phyloP scores from a whole-genome alignment of 2,797 vertebrate genomes.

The Falco cherrug region DNA sequence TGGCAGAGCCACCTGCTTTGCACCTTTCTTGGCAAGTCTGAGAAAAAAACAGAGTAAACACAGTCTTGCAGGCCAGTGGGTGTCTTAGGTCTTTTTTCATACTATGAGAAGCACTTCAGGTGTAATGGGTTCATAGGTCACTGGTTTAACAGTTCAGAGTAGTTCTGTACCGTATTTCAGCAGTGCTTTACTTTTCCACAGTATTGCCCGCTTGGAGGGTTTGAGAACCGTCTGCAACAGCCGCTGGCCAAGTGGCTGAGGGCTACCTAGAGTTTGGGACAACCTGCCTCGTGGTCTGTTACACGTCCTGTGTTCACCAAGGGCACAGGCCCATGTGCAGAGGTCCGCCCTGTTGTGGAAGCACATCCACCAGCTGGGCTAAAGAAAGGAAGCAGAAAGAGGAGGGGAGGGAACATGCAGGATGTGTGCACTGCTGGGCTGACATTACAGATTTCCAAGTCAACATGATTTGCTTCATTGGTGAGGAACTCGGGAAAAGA shows the following conservation, averaged over 20 bases:
- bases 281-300: neutral
- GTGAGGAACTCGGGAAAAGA: neutral
- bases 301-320: fast-evolving
- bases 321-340: neutral
- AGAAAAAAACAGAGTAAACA: neutral
- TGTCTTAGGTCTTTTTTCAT: neutral
- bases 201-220: neutral
- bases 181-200: neutral
- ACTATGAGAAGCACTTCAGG: neutral
- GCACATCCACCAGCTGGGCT: neutral
- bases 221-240: neutral
- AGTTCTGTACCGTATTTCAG: neutral
- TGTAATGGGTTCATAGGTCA: neutral
- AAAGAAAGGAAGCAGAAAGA: neutral
- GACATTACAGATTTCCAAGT: neutral
- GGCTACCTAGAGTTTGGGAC: fast-evolving
- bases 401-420: neutral
- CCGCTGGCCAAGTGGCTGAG: neutral
- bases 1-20: neutral
- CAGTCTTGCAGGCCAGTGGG: neutral
- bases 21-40: neutral
- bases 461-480: neutral
- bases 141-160: neutral
- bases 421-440: neutral
- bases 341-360: neutral